Conservation (phyloP, 2,797 vertebrate genomes). For the Psittacula echo region DNA sequence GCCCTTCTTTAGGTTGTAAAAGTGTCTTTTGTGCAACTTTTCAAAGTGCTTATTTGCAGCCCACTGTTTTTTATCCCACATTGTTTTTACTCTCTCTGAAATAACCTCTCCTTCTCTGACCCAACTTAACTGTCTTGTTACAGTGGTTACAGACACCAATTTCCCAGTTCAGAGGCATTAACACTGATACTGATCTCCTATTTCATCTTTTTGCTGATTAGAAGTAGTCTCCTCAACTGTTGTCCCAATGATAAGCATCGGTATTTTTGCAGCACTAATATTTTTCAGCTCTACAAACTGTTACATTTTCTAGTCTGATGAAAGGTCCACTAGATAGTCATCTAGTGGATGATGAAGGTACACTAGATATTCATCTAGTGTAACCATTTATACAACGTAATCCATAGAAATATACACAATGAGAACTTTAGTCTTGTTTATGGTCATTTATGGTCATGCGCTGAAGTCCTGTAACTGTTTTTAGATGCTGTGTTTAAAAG, state of each 20-base stretch:
- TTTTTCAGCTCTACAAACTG: not conserved
- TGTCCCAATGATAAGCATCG: not conserved
- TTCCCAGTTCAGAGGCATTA: not conserved
- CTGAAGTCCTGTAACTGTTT: not conserved
- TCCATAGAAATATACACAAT: not conserved
- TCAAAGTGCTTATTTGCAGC: not conserved
- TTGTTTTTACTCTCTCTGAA: not conserved
- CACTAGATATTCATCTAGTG: not conserved
- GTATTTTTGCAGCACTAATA: not conserved
- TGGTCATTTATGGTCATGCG: slow-evolving; percentile 21
- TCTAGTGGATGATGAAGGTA: no score
- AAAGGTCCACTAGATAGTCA: not conserved
- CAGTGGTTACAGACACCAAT: not conserved
- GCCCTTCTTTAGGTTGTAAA: not conserved
- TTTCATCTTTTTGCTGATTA: not conserved
- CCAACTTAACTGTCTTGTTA: not conserved
- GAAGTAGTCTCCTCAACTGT: not conserved
- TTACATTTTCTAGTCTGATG: not conserved
- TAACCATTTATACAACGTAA: not conserved
- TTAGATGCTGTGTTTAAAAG: not conserved
- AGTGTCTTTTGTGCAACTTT: not conserved
- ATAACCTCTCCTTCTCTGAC: not conserved
- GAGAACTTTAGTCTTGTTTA: not conserved
- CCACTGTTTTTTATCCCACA: not conserved
- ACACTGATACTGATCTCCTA: not conserved